Evolutionary conservation across 2,888 invertebrate species (phyloP).

Genomic region (Megaustenia siamemsis): DNA sequence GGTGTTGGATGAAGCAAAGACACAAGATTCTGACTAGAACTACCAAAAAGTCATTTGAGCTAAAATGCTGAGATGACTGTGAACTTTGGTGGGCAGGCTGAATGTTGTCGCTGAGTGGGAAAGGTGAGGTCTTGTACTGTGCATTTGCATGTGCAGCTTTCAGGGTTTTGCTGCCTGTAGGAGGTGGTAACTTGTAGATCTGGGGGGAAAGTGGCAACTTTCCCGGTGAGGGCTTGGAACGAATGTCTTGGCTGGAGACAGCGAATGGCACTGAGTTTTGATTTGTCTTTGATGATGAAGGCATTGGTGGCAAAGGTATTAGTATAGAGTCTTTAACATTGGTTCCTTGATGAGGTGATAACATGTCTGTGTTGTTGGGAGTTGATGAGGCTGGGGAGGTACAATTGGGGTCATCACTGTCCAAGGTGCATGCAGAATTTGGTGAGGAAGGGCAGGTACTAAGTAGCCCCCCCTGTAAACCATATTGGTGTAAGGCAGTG

Average conservation of each 20-base stretch:
- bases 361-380: background rate
- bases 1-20: constrained; percentile 47
- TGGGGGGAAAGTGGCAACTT: background rate
- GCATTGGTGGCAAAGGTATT: background rate
- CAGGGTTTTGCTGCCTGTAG: constrained; percentile 1
- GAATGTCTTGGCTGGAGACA: constrained; percentile 12
- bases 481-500: constrained; percentile 30
- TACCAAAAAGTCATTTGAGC: constrained; percentile 38
- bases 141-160: constrained; percentile 23
- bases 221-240: constrained; percentile 27
- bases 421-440: constrained; percentile 45
- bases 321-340: background rate
- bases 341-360: background rate
- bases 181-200: constrained; percentile 16
- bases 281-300: constrained; percentile 31
- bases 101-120: constrained; percentile 45
- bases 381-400: constrained; percentile 33
- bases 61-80: constrained; percentile 30
- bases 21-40: constrained; percentile 46
- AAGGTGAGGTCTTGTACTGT: constrained; percentile 39
- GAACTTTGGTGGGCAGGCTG: constrained; percentile 13
- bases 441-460: constrained; percentile 38
- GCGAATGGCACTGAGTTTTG: constrained; percentile 15
- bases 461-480: constrained; percentile 43
- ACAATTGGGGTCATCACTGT: constrained; percentile 25